These are phyloP conservation scores for Coregonus clupeaformis DNA, from an alignment of 2,113 vertebrate species.

Conservation along the genomic window DNA sequence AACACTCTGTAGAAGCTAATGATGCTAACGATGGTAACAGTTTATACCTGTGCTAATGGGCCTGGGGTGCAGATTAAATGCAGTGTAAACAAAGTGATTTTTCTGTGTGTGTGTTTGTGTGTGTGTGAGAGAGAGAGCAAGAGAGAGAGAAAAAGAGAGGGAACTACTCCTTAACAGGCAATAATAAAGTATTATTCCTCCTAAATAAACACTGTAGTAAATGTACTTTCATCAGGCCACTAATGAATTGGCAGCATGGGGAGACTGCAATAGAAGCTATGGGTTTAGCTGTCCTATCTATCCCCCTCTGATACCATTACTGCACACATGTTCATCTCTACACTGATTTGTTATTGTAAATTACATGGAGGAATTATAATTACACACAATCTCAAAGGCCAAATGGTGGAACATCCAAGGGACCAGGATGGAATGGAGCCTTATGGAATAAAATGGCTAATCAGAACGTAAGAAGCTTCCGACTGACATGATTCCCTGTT, in stretches of 20 bases:
- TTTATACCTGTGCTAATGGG: slow-evolving; percentile 3
- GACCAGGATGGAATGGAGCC: slow-evolving; percentile 30
- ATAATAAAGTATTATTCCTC: background rate
- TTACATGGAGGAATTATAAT: slow-evolving; percentile 48
- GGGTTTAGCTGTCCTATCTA: slow-evolving; percentile 11
- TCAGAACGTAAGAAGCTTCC: slow-evolving; percentile 40
- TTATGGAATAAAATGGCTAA: slow-evolving; percentile 50
- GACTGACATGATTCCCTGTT: slow-evolving; percentile 52
- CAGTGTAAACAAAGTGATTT: background rate
- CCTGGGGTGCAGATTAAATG: background rate
- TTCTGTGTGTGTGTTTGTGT: background rate
- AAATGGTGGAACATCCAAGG: background rate
- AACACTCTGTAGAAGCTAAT: background rate
- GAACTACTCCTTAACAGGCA: too few relatives aligned
- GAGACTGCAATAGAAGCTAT: slow-evolving; percentile 11
- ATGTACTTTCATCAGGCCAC: too few relatives aligned
- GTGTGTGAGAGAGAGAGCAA: background rate
- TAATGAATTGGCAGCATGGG: too few relatives aligned
- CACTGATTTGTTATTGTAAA: slow-evolving; percentile 46
- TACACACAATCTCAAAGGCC: slow-evolving; percentile 45
- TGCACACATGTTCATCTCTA: slow-evolving; percentile 15
- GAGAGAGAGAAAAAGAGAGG: background rate
- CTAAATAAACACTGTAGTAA: background rate
- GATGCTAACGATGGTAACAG: background rate
- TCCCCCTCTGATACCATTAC: slow-evolving; percentile 23